Percentiles rank a stretch among this genome's conserved stretches.
phyloP scores from a whole-genome alignment of 1,140 invertebrate species.

The Dreissena rostriformis region DNA sequence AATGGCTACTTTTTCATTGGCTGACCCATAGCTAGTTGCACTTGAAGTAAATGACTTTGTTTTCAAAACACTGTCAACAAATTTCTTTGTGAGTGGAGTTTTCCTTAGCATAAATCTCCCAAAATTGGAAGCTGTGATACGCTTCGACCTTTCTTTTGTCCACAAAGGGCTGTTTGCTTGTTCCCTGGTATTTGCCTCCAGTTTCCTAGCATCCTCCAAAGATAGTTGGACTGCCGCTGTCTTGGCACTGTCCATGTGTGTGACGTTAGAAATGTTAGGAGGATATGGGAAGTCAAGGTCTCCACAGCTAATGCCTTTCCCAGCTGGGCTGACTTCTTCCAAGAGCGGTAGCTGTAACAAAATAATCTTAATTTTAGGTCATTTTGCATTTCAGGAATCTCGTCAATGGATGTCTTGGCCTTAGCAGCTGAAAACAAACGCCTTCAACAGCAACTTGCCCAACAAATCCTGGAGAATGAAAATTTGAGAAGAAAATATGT shows the following conservation, averaged over 20 bases:
- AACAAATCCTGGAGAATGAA: slow-evolving; percentile 6
- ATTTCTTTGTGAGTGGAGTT: neutral
- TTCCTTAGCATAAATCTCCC: slow-evolving; percentile 36
- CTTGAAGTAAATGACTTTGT: slow-evolving; percentile 9
- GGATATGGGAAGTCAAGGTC: neutral
- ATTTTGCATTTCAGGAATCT: too few species aligned
- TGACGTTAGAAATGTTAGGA: neutral
- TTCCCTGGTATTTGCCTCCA: slow-evolving; percentile 19
- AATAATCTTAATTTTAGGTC: too few species aligned
- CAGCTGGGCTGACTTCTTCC: neutral
- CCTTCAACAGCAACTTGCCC: slow-evolving; percentile 1
- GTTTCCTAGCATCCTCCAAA: neutral
- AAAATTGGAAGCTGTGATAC: too few species aligned
- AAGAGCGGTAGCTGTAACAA: neutral
- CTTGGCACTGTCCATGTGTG: too few species aligned
- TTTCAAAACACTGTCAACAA: slow-evolving; percentile 9
- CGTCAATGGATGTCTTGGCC: slow-evolving; percentile 13
- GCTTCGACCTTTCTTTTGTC: slow-evolving; percentile 12
- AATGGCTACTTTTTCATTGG: too few species aligned
- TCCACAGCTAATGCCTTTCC: neutral
- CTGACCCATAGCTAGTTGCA: too few species aligned
- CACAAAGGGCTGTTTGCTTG: neutral
- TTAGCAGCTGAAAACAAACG: slow-evolving; percentile 13
- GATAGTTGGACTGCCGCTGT: neutral
- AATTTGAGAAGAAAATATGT: neutral